Percentiles rank a stretch among this genome's conserved stretches.
phyloP scores from a whole-genome alignment of 2,888 invertebrate genomes.

The Heteropelma amictum region DNA sequence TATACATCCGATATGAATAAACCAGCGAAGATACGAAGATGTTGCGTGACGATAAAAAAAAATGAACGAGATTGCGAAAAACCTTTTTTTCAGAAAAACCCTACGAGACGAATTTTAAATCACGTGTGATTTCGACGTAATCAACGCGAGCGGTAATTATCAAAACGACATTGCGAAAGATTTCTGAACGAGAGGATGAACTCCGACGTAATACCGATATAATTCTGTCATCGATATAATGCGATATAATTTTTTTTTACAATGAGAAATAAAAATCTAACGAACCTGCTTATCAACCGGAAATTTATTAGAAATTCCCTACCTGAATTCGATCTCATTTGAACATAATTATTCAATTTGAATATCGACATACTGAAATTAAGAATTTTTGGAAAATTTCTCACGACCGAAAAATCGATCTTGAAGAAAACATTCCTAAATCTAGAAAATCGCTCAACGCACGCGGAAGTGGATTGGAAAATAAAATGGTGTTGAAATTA shows the following conservation, averaged over 20 bases:
- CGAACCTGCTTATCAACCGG: constrained; percentile 60
- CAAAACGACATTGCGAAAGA: too few species aligned
- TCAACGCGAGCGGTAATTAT: constrained; percentile 14
- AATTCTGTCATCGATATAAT: constrained; percentile 23
- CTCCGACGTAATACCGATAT: constrained; percentile 51
- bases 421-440: too few species aligned
- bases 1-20: too few species aligned
- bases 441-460: too few species aligned
- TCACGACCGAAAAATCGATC: too few species aligned
- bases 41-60: too few species aligned
- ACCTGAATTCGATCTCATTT: background rate
- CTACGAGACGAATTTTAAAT: background rate
- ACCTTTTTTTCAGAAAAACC: background rate
- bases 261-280: constrained; percentile 65
- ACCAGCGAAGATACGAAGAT: too few species aligned
- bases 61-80: background rate
- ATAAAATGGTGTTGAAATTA: too few species aligned
- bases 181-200: too few species aligned
- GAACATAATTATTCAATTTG: background rate
- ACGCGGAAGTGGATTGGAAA: too few species aligned
- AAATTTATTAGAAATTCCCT: constrained; percentile 5
- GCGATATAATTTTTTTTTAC: constrained; percentile 44
- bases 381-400: too few species aligned
- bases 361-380: background rate
- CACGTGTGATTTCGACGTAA: constrained; percentile 4